Evolutionary conservation across 2,797 vertebrate species (phyloP), one percentile per base, ranked within the genome.

Genomic region (Urophycis tenuis): DNA sequence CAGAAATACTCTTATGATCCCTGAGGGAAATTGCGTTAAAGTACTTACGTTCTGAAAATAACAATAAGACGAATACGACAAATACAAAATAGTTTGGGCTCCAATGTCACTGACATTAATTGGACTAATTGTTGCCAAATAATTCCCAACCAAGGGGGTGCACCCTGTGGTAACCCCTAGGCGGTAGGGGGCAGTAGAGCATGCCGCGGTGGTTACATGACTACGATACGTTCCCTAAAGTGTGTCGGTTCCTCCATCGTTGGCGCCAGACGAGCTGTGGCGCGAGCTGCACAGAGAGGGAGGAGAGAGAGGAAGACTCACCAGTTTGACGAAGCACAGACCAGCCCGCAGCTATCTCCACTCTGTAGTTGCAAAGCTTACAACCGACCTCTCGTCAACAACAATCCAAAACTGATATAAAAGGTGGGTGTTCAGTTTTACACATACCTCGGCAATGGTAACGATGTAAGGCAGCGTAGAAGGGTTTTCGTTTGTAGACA

Each of bases 221-320:
- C 87, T 76, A 86, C 39, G 80, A 34, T 83, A 80, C 84, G 81
- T 87, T 86, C 83, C 88, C 85, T 90, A 87, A 90, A 90, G 88
- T 89, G 85, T 85, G 88, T 89, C 83, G 79, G 84, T 86, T 35
- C 15, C 86, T 88, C 87, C 87, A 86, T 83, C 90, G 89, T 94
- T 94, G 93, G 93, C 93, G 93, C 92, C 93, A 93, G 93, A 92
- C 91, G 92, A 92, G 89, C 92, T 80, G 92, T 92, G 93, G 92
- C 90, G 92, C 91, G 90, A 92, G 92, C 91, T 84, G 86, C 85
- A 85, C 86, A 88, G 82, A 86, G 77, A 89, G 82, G 77, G 76
- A 41, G 81, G 81, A 72, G 77, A 84, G 80, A 87, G 84, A 81
- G 81, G 78, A 82, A 82, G 82, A 85, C 35, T 82, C 81, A 77